These are phyloP conservation scores for Brachycybe producta DNA, from an alignment of 2,888 invertebrate genomes.

Conservation along the genomic window DNA sequence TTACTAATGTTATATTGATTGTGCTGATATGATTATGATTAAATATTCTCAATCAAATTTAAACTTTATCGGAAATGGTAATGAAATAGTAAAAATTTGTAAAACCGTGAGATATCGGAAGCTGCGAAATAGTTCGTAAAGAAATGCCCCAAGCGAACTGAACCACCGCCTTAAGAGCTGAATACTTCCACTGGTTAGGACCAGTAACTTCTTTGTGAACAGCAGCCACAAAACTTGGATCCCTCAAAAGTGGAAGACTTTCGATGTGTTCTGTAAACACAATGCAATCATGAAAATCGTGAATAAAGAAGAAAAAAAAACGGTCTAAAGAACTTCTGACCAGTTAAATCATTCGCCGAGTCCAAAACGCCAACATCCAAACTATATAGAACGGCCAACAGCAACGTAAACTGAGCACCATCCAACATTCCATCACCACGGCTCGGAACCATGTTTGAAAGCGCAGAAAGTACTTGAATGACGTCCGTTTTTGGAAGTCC, in stretches of 20 bases:
- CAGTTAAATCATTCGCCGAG: slow-evolving; percentile 32
- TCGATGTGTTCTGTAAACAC: slow-evolving; percentile 26
- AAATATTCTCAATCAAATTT: too few species aligned
- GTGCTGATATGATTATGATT: too few species aligned
- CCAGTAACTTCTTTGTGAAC: slow-evolving; percentile 40
- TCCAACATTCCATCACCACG: slow-evolving; percentile 57
- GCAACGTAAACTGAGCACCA: slow-evolving; percentile 59
- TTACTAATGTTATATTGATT: too few species aligned
- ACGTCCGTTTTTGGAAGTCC: slow-evolving; percentile 59
- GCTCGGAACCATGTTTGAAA: slow-evolving; percentile 30
- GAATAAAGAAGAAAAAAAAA: neutral
- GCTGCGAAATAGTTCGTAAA: slow-evolving; percentile 37
- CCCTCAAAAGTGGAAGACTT: slow-evolving; percentile 33
- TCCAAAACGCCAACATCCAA: slow-evolving; percentile 63
- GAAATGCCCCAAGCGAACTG: slow-evolving; percentile 58
- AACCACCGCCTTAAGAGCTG: slow-evolving; percentile 41
- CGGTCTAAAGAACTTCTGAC: slow-evolving; percentile 25
- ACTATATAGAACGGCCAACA: slow-evolving; percentile 70
- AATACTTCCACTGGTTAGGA: slow-evolving; percentile 37
- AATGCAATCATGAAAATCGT: neutral
- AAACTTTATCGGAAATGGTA: neutral
- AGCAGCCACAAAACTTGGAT: slow-evolving; percentile 29
- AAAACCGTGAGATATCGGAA: slow-evolving; percentile 23
- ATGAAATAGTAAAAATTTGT: slow-evolving; percentile 7
- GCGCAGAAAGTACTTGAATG: slow-evolving; percentile 35